Evolutionary conservation across 2,888 invertebrate species (phyloP), one percentile per base, ranked within the genome.

Genomic region (Cataglyphis cursor): DNA sequence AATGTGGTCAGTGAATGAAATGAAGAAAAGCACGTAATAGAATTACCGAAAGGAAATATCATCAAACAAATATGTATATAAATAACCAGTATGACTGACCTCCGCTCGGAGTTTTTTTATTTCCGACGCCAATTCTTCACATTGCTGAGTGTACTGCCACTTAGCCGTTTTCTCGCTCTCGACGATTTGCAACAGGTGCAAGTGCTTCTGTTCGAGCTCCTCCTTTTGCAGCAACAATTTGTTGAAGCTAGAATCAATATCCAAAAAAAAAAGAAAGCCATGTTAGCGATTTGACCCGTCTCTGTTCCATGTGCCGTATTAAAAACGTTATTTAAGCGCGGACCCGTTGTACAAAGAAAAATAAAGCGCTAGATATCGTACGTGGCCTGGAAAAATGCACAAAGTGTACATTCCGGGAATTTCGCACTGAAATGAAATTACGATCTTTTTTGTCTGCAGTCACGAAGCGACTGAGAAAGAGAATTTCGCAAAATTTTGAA

Each of bases 131-230:
- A 98, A 96, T 92, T 98, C 98, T 92, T 98, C 98, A 91, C 98
- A 98, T 94, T 98, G 98, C 94, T 98, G 98, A 0, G 98, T 98
- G 95, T 98, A 98, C 95, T 98, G 98, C 98, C 98, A 98, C 93
- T 98, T 98, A 0, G 98, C 98, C 1, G 98, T 98, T 92, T 98
- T 96, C 95, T 98, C 98, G 88, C 98, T 98, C 95, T 99, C 98
- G 76, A 98, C 97, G 84, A 99, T 98, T 95, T 97, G 97, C 85
- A 98, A 96, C 70, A 99, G 96, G 94, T 99, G 98, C 66, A 98
- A 96, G 95, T 99, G 98, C 95, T 98, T 98, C 95, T 98, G 98
- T 92, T 99, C 98, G 91, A 99, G 95, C 95, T 98, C 98, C 93
- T 98, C 98, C 94, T 98, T 98, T 95, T 98, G 98, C 74, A 98